Conservation (phyloP, 1,140 invertebrate species). For the Calephelis nemesis region DNA sequence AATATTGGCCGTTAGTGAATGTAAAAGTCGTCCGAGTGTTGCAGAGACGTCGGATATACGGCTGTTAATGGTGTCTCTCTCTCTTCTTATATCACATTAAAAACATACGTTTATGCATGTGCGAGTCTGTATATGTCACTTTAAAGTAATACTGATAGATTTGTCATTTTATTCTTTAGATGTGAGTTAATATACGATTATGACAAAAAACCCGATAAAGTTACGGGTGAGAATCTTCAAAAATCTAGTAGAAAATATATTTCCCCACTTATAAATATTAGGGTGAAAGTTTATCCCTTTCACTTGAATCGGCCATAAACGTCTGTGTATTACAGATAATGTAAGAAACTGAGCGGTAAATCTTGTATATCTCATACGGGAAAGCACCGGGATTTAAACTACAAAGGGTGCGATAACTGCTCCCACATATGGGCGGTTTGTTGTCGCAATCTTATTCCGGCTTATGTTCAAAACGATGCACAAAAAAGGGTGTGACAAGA, state of each 20-base stretch:
- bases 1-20: no score
- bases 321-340: conserved; percentile 11
- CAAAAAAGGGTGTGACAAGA: no score
- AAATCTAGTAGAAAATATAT: conserved; percentile 5
- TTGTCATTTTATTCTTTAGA: no score
- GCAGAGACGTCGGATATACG: no score
- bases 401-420: conserved; percentile 48
- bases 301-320: neutral
- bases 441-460: conserved; percentile 40
- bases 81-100: no score
- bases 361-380: conserved; percentile 40
- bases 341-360: conserved; percentile 29
- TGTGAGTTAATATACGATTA: neutral
- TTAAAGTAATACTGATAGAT: no score
- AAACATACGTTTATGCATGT: no score
- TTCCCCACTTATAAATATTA: neutral
- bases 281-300: conserved; percentile 4
- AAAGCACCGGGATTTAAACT: conserved; percentile 27
- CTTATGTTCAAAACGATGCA: conserved; percentile 7
- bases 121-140: no score
- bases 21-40: no score
- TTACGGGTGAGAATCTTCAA: neutral
- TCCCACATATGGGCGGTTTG: conserved; percentile 49
- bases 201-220: neutral
- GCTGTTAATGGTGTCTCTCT: no score